Conservation (phyloP, 2,797 vertebrate genomes). For the Uromys caudimaculatus region DNA sequence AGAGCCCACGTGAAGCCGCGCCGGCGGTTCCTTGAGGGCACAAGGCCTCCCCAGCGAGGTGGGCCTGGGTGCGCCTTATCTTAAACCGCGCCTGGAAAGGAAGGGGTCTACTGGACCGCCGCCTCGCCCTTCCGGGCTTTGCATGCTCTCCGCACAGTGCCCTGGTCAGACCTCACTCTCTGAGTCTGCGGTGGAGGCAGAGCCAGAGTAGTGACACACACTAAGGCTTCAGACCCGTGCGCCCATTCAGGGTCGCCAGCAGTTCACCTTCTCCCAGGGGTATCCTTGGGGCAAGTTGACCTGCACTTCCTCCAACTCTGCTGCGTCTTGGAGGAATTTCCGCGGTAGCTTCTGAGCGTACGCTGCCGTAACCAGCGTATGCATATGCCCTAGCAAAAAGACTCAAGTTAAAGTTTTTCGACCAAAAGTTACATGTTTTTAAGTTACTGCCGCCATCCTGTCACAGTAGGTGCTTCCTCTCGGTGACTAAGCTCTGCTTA, state of each 20-base stretch:
- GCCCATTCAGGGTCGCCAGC: not conserved
- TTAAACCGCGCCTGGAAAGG: not conserved
- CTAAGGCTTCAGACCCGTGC: not conserved
- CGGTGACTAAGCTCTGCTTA: not conserved
- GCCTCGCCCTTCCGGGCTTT: slow-evolving; percentile 14
- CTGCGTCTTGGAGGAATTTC: not conserved
- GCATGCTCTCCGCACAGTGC: not conserved
- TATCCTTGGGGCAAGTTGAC: not conserved
- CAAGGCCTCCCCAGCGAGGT: not conserved
- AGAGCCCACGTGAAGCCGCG: not conserved
- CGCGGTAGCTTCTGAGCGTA: not conserved
- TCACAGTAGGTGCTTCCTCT: not conserved
- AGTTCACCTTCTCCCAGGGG: not conserved
- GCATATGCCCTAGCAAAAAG: not conserved
- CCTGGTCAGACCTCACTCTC: not conserved
- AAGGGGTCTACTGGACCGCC: not conserved
- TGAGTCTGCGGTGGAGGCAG: not conserved
- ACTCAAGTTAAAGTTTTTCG: not conserved
- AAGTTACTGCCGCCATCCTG: not conserved
- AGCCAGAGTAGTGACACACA: not conserved
- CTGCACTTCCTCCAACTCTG: no score
- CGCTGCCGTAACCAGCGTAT: not conserved
- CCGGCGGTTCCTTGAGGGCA: not conserved
- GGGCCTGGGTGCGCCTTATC: not conserved
- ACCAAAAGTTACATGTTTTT: not conserved